Evolutionary conservation across 1,140 invertebrate species (phyloP).

Genomic region (Himalopsyche phryganea): DNA sequence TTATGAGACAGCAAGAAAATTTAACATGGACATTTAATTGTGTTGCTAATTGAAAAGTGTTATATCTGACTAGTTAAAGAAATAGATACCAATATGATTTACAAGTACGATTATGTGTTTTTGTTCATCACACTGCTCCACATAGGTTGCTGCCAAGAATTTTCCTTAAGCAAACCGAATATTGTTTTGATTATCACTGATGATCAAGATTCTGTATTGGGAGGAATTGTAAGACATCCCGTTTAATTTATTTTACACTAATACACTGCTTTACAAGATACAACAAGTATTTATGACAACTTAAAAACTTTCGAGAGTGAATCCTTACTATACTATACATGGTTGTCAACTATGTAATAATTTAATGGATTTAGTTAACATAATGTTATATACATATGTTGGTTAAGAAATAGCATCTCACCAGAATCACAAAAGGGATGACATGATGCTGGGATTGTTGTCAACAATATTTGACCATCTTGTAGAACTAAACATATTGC

Average conservation of each 20-base stretch:
- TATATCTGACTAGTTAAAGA: conserved; percentile 2
- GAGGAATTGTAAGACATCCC: conserved; percentile 63
- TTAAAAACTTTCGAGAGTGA: too few relatives aligned
- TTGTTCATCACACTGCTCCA: conserved; percentile 7
- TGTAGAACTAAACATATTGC: too few relatives aligned
- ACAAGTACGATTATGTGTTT: conserved; percentile 9
- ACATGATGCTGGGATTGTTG: too few relatives aligned
- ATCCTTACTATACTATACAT: conserved; percentile 36
- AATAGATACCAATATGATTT: conserved; percentile 16
- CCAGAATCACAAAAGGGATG: too few relatives aligned
- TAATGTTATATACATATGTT: too few relatives aligned
- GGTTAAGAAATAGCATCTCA: too few relatives aligned
- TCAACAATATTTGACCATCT: too few relatives aligned
- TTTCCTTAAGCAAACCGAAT: conserved; percentile 55
- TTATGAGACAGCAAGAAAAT: not conserved
- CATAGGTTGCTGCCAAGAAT: not conserved
- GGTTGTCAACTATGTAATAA: too few relatives aligned
- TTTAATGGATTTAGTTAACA: too few relatives aligned
- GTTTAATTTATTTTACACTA: not conserved
- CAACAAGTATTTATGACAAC: too few relatives aligned
- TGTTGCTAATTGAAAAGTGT: conserved; percentile 1
- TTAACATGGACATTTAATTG: conserved; percentile 3
- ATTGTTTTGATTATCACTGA: conserved; percentile 80
- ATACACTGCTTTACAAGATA: not conserved
- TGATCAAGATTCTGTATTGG: conserved; percentile 78